Percentiles rank a stretch among this genome's conserved stretches.
Evolutionary conservation across 1,140 invertebrate species (phyloP).

Genomic region (Paraescarpia echinospica): DNA sequence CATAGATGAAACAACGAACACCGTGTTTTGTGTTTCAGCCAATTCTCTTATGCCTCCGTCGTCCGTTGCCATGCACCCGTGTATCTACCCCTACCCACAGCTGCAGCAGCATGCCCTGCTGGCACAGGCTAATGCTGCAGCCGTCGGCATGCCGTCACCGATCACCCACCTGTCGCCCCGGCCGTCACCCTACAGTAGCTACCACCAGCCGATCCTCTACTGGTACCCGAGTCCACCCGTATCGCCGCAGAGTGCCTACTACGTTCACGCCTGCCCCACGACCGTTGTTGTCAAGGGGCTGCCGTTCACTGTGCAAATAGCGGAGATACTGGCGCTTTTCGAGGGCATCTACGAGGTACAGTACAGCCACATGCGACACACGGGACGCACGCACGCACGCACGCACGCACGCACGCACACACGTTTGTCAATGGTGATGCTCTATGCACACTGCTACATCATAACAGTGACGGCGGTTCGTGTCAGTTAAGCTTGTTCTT

Average conservation of each 20-base stretch:
- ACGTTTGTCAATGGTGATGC: not conserved
- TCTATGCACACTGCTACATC: not conserved
- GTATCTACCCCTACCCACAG: conserved; percentile 26
- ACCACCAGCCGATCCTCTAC: conserved; percentile 60
- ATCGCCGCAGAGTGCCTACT: conserved; percentile 79
- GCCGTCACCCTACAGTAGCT: not conserved
- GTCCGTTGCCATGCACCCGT: conserved; percentile 32
- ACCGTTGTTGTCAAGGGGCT: conserved; percentile 62
- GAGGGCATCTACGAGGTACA: conserved; percentile 61
- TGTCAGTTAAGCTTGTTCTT: too few relatives aligned
- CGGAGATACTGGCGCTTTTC: conserved; percentile 60
- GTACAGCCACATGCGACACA: conserved; percentile 12
- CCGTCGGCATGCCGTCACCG: conserved; percentile 57
- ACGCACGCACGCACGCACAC: too few relatives aligned
- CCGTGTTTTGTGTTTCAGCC: not conserved
- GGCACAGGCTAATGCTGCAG: conserved; percentile 24
- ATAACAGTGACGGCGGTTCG: too few relatives aligned
- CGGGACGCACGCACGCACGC: not conserved
- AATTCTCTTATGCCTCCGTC: conserved; percentile 49
- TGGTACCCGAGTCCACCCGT: conserved; percentile 93
- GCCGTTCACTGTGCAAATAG: conserved; percentile 54
- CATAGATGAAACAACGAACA: not conserved
- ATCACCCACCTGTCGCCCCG: conserved; percentile 59
- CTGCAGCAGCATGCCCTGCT: conserved; percentile 14
- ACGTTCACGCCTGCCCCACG: conserved; percentile 62